These are phyloP conservation scores for Petaurus breviceps DNA, from an alignment of 2,113 vertebrate species.

Conservation along the genomic window DNA sequence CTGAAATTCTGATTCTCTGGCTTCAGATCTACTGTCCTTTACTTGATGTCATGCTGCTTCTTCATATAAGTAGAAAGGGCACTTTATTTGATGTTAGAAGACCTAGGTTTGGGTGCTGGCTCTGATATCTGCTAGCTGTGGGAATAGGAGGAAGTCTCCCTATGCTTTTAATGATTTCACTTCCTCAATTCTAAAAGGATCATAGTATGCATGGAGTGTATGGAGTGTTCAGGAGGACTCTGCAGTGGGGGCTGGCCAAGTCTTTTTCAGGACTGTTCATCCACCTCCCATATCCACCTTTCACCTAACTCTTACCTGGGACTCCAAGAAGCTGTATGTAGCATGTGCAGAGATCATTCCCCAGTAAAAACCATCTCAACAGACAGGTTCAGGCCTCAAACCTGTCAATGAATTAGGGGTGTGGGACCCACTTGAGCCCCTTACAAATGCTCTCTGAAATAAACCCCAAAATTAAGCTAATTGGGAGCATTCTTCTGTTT, in stretches of 20 bases:
- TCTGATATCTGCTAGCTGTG: not conserved
- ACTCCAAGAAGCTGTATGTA: not conserved
- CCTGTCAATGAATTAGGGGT: too few species aligned
- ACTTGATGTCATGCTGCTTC: not conserved
- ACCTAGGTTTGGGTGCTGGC: not conserved
- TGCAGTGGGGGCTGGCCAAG: too few species aligned
- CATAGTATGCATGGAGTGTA: not conserved
- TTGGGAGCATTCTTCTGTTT: too few species aligned
- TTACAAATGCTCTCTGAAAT: too few species aligned
- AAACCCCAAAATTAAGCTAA: too few species aligned
- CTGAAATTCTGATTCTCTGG: not conserved
- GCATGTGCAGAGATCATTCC: too few species aligned
- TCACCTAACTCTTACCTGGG: not conserved
- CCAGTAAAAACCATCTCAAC: not conserved
- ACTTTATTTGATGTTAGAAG: too few species aligned
- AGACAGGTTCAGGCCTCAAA: not conserved
- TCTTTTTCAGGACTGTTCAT: not conserved
- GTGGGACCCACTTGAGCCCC: too few species aligned
- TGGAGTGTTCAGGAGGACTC: too few species aligned
- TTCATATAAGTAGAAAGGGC: not conserved
- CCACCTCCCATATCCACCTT: not conserved
- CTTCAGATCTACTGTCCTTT: not conserved
- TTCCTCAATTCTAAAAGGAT: not conserved
- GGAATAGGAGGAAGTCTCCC: not conserved
- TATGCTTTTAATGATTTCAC: too few species aligned